Evolutionary conservation across 2,113 vertebrate species (phyloP).

Genomic region (Cryptomyrus ogoouensis): DNA sequence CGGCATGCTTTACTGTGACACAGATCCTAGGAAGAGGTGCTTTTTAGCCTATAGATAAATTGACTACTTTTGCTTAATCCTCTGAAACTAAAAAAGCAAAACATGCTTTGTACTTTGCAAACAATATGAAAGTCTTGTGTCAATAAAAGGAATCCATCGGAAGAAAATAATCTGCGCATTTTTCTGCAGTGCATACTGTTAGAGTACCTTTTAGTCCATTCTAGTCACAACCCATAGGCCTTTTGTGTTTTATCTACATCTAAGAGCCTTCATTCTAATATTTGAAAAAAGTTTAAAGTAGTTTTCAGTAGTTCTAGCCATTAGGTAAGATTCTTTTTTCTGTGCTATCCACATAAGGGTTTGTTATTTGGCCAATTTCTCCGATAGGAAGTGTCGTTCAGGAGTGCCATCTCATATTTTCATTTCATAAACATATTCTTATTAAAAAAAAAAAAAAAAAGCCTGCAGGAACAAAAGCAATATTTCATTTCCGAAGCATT

Average conservation of each 20-base stretch:
- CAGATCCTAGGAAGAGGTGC: not conserved
- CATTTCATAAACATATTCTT: slow-evolving; percentile 4
- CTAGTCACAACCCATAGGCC: not conserved
- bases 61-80: not conserved
- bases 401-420: not conserved
- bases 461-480: not conserved
- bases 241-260: not conserved
- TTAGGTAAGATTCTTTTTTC: not conserved
- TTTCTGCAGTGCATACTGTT: not conserved
- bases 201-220: not conserved
- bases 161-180: not conserved
- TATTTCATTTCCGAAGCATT: not conserved
- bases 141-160: not conserved
- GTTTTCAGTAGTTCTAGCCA: not conserved
- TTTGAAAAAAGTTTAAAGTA: not conserved
- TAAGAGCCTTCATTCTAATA: not conserved
- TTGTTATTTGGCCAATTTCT: not conserved
- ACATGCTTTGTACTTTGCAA: not conserved
- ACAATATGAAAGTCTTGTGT: not conserved
- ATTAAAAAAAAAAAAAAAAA: not conserved
- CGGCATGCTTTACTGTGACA: not conserved
- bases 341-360: not conserved
- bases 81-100: not conserved
- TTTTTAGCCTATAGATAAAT: not conserved
- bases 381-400: not conserved